Conservation (phyloP, 2,113 vertebrate species). For the Beaufortia kweichowensis region DNA sequence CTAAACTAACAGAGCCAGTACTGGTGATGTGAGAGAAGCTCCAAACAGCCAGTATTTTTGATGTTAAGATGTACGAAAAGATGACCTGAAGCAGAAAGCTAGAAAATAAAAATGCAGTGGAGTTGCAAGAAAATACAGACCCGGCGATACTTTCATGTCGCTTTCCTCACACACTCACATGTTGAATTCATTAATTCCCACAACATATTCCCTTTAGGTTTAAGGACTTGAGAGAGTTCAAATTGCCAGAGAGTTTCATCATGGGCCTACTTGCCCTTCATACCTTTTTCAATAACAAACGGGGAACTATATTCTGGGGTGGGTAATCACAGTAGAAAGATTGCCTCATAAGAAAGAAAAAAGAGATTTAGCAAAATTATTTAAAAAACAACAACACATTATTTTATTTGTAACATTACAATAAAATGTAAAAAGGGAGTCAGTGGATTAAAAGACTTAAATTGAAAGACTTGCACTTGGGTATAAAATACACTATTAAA, state of each 20-base stretch:
- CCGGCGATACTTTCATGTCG: slow-evolving; percentile 73
- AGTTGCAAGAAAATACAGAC: slow-evolving; percentile 65
- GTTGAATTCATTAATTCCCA: slow-evolving; percentile 68
- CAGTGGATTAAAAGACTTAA: neutral
- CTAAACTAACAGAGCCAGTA: slow-evolving; percentile 16
- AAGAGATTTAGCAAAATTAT: slow-evolving; percentile 38
- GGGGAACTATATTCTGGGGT: slow-evolving; percentile 39
- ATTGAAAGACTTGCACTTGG: neutral
- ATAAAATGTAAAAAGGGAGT: neutral
- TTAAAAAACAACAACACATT: slow-evolving; percentile 10
- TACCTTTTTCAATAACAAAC: slow-evolving; percentile 67
- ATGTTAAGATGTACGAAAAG: slow-evolving; percentile 29
- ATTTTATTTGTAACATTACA: neutral
- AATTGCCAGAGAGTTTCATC: slow-evolving; percentile 78
- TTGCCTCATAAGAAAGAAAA: slow-evolving; percentile 44
- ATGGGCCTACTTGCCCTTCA: slow-evolving; percentile 68
- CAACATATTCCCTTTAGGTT: slow-evolving; percentile 56
- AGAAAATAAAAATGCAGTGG: slow-evolving; percentile 54
- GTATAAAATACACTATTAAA: neutral
- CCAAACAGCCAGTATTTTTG: slow-evolving; percentile 30
- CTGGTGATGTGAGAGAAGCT: neutral
- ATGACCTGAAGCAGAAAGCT: slow-evolving; percentile 52
- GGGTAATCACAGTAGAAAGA: slow-evolving; percentile 44
- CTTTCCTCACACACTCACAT: slow-evolving; percentile 58
- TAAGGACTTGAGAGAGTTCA: slow-evolving; percentile 61